phyloP scores from a whole-genome alignment of 2,888 invertebrate species.

The Stictocephala bisonia region DNA sequence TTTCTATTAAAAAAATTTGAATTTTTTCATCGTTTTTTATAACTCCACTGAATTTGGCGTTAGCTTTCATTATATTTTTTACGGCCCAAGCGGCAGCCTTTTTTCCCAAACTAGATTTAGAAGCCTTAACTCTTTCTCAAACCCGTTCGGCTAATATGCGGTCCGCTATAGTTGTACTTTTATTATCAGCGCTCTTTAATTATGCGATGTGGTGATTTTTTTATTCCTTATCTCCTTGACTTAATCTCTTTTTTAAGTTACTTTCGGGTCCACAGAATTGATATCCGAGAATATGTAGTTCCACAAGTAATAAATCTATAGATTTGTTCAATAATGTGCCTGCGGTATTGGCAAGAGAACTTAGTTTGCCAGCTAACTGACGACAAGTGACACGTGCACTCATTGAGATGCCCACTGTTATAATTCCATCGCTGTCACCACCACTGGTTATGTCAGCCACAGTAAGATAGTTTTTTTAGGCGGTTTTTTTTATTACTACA shows the following conservation, averaged over 20 bases:
- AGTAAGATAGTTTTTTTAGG: too few species aligned
- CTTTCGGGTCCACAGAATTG: too few species aligned
- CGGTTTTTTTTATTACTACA: too few species aligned
- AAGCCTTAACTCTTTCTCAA: background rate
- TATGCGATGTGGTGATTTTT: conserved; percentile 16
- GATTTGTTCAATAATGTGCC: too few species aligned
- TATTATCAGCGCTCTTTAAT: background rate
- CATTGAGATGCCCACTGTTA: too few species aligned
- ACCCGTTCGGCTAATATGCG: background rate
- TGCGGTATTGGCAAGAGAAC: too few species aligned
- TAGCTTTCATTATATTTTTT: conserved; percentile 9
- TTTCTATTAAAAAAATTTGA: background rate
- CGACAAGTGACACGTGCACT: too few species aligned
- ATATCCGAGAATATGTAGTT: too few species aligned
- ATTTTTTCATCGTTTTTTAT: background rate
- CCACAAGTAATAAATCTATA: too few species aligned
- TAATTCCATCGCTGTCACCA: too few species aligned
- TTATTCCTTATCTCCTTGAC: background rate
- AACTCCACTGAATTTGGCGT: background rate
- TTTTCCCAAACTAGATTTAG: background rate
- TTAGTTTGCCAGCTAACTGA: too few species aligned
- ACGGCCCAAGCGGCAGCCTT: conserved; percentile 11
- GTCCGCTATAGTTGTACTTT: background rate
- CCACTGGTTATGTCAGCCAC: too few species aligned
- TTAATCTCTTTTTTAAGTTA: background rate